These are phyloP conservation scores for Temnothorax rugatulus DNA, from an alignment of 2,888 invertebrate genomes.

Conservation along the genomic window DNA sequence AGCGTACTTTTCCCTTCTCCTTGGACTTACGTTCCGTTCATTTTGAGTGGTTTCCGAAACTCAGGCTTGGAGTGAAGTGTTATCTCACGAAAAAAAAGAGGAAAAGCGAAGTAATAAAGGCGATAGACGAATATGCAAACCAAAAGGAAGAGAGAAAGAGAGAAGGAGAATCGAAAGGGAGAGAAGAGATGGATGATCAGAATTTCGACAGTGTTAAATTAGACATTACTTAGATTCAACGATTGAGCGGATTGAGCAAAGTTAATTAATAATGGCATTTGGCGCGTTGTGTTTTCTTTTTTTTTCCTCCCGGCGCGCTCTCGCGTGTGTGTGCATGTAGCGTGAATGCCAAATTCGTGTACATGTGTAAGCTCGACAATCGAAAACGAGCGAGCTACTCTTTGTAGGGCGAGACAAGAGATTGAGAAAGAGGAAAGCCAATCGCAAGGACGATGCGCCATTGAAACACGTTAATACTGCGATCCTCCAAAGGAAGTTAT, in stretches of 20 bases:
- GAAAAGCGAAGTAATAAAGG: not conserved
- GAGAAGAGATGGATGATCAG: conserved; percentile 18
- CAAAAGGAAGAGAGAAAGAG: conserved; percentile 21
- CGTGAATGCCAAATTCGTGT: conserved; percentile 58
- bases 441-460: conserved; percentile 69
- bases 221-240: conserved; percentile 38
- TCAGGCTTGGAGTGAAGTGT: conserved; percentile 55
- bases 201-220: conserved; percentile 53
- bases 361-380: conserved; percentile 72
- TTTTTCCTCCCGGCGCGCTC: conserved; percentile 70
- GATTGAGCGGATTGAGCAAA: conserved; percentile 45
- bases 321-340: conserved; percentile 71
- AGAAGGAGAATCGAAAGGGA: not conserved
- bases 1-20: not conserved
- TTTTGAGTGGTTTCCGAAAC: conserved; percentile 52
- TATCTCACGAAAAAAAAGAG: conserved; percentile 1
- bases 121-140: conserved; percentile 23
- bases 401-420: conserved; percentile 69
- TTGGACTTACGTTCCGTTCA: not conserved
- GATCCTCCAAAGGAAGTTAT: conserved; percentile 38
- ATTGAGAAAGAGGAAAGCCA: conserved; percentile 61
- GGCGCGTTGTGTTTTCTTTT: conserved; percentile 62
- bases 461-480: conserved; percentile 41
- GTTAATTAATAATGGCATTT: conserved; percentile 36
- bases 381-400: conserved; percentile 67